phyloP scores from a whole-genome alignment of 2,888 invertebrate species.

The Saturnia japonica region DNA sequence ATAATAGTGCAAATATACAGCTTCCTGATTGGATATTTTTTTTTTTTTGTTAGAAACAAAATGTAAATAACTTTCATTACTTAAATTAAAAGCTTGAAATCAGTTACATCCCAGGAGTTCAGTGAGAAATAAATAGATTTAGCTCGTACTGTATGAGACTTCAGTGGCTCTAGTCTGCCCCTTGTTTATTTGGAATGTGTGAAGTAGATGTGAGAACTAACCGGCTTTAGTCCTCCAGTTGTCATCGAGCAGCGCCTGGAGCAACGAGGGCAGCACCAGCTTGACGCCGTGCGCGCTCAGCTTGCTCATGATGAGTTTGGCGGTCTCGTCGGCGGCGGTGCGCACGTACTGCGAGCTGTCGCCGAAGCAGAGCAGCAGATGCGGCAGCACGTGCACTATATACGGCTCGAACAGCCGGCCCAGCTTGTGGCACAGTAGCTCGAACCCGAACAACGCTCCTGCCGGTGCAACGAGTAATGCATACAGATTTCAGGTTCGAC shows the following conservation, averaged over 20 bases:
- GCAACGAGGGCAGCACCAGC: conserved; percentile 95
- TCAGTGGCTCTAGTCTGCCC: too few species aligned
- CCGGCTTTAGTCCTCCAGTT: conserved; percentile 99
- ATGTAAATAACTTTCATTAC: too few species aligned
- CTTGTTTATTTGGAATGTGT: too few species aligned
- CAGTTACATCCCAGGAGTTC: too few species aligned
- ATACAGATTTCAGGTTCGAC: background rate
- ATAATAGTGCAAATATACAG: too few species aligned
- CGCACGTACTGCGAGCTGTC: conserved; percentile 97
- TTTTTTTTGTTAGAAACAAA: too few species aligned
- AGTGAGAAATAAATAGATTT: too few species aligned
- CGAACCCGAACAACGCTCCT: conserved; percentile 98
- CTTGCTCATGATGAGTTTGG: conserved; percentile 97
- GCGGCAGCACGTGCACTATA: conserved; percentile 97
- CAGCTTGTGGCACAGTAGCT: conserved; percentile 96
- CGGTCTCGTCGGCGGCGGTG: conserved; percentile 97
- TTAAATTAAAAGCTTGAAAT: too few species aligned
- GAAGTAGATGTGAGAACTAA: conserved; percentile 39
- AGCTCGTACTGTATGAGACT: too few species aligned
- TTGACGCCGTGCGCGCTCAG: conserved; percentile 98
- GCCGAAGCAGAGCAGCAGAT: conserved; percentile 96
- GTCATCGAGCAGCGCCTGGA: conserved; percentile 97
- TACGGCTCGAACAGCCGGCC: conserved; percentile 99
- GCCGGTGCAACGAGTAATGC: conserved; percentile 26
- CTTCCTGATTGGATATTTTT: too few species aligned